A percentile compares a stretch with the other conserved stretches of the same genome.
Conservation (phyloP, 2,888 invertebrate genomes). For the Amphipyra tragopoginis region DNA sequence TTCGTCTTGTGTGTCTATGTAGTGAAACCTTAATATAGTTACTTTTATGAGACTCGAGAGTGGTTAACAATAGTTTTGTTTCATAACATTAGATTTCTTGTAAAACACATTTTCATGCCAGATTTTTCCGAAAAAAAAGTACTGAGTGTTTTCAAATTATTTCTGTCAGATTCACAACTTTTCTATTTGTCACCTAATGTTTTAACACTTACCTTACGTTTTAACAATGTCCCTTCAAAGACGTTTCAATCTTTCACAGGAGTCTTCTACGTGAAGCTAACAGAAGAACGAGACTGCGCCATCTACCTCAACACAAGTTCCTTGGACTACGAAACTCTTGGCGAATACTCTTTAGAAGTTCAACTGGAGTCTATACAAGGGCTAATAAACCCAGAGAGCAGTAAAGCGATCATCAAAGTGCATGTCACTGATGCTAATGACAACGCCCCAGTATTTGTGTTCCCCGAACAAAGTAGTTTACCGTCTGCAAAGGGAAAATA, state of each 20-base stretch:
- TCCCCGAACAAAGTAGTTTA: constrained; percentile 90
- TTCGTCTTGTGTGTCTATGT: too few species aligned
- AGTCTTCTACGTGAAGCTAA: constrained; percentile 93
- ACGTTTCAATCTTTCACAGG: constrained; percentile 78
- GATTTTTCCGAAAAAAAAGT: too few species aligned
- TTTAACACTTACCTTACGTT: not conserved
- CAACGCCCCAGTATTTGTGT: constrained; percentile 95
- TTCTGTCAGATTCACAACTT: not conserved
- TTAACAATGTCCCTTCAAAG: not conserved
- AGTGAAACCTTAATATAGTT: too few species aligned
- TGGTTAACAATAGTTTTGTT: too few species aligned
- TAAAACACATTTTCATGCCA: too few species aligned
- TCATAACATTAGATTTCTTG: too few species aligned
- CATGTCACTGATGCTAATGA: constrained; percentile 97
- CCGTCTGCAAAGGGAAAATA: constrained; percentile 92
- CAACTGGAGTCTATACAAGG: constrained; percentile 95
- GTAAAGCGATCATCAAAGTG: constrained; percentile 93
- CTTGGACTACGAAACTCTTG: constrained; percentile 94
- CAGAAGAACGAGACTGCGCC: constrained; percentile 95
- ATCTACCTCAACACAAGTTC: constrained; percentile 92
- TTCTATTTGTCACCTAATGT: not conserved
- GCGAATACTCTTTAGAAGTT: constrained; percentile 93
- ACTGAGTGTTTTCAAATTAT: not conserved
- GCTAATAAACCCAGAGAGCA: constrained; percentile 94
- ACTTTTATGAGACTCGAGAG: too few species aligned